These are phyloP conservation scores for Trialeurodes vaporariorum DNA, from an alignment of 1,140 invertebrate species.

Conservation along the genomic window DNA sequence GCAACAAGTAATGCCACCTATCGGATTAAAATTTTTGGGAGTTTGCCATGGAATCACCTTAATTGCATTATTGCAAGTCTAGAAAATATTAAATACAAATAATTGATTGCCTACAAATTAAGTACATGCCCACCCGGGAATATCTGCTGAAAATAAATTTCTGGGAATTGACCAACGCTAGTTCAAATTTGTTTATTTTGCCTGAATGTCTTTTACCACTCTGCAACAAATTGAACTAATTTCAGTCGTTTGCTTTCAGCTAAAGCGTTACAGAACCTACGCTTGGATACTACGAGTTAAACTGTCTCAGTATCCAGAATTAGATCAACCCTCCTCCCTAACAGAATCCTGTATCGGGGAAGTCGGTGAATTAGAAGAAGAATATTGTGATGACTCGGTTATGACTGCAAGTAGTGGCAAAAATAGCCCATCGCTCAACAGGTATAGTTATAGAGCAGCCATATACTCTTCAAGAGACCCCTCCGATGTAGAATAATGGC, in stretches of 20 bases:
- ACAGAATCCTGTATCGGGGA: constrained; percentile 14
- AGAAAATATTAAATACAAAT: too few relatives aligned
- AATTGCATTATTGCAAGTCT: too few relatives aligned
- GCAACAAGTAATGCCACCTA: too few relatives aligned
- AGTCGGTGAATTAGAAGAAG: constrained; percentile 19
- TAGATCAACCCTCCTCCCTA: constrained; percentile 42
- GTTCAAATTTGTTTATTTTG: too few relatives aligned
- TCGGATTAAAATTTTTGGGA: too few relatives aligned
- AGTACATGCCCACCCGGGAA: too few relatives aligned
- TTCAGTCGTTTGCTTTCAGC: constrained; percentile 41
- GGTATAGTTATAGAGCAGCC: constrained; percentile 29
- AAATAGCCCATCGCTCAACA: constrained; percentile 19
- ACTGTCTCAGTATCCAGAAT: constrained; percentile 47
- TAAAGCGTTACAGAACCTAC: constrained; percentile 80
- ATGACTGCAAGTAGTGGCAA: constrained; percentile 14
- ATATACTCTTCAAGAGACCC: constrained; percentile 20
- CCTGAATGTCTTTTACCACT: too few relatives aligned
- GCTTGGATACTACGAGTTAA: constrained; percentile 59
- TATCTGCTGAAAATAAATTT: too few relatives aligned
- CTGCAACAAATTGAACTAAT: constrained; percentile 1
- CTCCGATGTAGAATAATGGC: neutral
- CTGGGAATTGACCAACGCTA: too few relatives aligned
- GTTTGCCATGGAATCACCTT: too few relatives aligned
- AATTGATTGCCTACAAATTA: too few relatives aligned
- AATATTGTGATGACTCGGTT: constrained; percentile 20